Conservation (phyloP, 2,797 vertebrate genomes). For the Hybognathus amarus region DNA sequence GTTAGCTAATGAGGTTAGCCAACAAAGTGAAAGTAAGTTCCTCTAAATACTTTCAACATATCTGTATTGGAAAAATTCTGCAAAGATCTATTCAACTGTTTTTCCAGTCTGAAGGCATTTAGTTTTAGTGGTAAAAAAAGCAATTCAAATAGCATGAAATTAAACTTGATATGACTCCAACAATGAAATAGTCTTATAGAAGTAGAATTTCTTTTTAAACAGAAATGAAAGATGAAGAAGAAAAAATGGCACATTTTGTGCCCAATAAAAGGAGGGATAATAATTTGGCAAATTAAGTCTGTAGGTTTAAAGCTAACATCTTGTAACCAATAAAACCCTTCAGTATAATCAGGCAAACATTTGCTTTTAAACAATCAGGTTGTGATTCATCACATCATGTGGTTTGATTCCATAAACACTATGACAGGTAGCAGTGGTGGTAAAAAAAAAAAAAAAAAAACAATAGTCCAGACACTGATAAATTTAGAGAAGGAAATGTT, state of each 20-base stretch:
- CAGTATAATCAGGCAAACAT: too few relatives aligned
- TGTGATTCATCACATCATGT: neutral
- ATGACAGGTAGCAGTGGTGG: neutral
- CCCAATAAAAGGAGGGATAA: neutral
- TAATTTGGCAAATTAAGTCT: neutral
- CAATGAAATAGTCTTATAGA: neutral
- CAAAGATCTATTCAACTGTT: neutral
- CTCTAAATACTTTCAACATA: neutral
- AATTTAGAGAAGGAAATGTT: constrained; percentile 19
- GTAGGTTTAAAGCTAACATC: neutral
- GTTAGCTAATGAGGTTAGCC: neutral
- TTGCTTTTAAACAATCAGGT: neutral
- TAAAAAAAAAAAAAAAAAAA: neutral
- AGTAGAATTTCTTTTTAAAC: neutral
- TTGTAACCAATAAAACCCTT: neutral
- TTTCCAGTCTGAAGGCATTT: neutral
- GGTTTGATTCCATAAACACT: neutral
- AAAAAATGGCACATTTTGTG: neutral
- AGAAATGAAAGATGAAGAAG: neutral
- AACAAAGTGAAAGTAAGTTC: constrained; percentile 17
- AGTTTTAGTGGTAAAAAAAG: neutral
- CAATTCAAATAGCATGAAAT: neutral
- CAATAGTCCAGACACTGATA: neutral
- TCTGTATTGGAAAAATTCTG: neutral
- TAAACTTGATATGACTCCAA: neutral